Base-by-base conservation (phyloP, 1,140 invertebrate species). In the Diuraphis noxia region DNA sequence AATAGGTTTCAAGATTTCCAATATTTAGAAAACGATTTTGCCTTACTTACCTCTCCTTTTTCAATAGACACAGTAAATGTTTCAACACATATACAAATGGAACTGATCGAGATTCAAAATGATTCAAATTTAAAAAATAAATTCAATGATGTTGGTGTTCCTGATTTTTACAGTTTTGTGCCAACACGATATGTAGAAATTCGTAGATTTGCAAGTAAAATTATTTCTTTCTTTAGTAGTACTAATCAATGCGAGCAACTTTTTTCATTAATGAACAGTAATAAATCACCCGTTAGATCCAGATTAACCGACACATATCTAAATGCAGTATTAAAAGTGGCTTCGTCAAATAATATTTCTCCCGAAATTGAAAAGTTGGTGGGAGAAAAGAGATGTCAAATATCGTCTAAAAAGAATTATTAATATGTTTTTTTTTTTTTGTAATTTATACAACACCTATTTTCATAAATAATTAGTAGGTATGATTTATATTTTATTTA, bases 181-280 rank as follows among this genome's bases (percentile, higher is more conserved):
- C n/a, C n/a, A 63, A 63, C 8, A 63, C 25, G 7, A 25, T 63
- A 63, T 30, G 56, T 63, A 30, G 56, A 63, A 63, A 63, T 8
- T 63, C 56, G 25, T 63, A n/a, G 25, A 63, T 63, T 63, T 63
- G 56, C 56, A 8, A 30, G 56, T 63, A n/a, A 63, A 63, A 63
- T 63, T 63, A 63, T 63, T 63, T 63, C 25, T 25, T 30, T 63
- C 0, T 63, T 63, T 72, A 72, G 63, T 72, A 72, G 63, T 72
- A 72, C 63, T 72, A 34, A 72, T 72, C 63, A 72, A 72, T 72
- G n/a, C n/a, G n/a, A 72, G n/a, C 63, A 72, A 72, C 63, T 72
- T n/a, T 9, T n/a, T 72, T 72, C 63, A 72, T 34, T 72, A 10
- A 72, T 72, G 56, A 63, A 63, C 25, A 63, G 56, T 30, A n/a